Base-by-base conservation (phyloP, 2,888 invertebrate species). In the Morpho achilles region DNA sequence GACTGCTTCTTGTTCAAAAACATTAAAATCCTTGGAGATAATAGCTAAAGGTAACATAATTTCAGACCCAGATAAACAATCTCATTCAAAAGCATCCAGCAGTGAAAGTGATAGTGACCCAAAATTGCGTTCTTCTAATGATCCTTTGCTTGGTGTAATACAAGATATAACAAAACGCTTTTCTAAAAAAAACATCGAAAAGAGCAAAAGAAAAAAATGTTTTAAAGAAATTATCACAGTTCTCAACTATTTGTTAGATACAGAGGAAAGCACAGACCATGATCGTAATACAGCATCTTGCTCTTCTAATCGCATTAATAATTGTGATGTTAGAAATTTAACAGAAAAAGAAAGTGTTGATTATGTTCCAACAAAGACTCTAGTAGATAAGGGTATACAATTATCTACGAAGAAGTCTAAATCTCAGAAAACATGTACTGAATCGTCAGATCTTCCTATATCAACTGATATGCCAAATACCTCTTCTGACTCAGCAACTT, bases 121-220 rank as follows among this genome's bases (percentile, higher is more conserved):
- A 41, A 63, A 66, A 39, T 10, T 39, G 42, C 53, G 58, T 3
- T 42, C 55, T 50, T 51, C 60, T 4, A 68, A 72, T 50, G 84
- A 83, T 65, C 80, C 82, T 10, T 71, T 89, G 60, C 65, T 88
- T 50, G 75, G 80, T 32, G 72, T 84, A 64, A 90, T 90, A 63
- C 76, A 82, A 70, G 82, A 79, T 58, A 87, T 90, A 49, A 90
- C 88, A 16, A 80, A 77, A 61, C 82, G 84, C n/a, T 90, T 86
- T 68, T 76, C 86, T 1, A 90, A 90, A 70, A 76, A 74, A 46
- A 81, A 84, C 45, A 63, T 77, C 32, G 79, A 76, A 48, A 85
- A 79, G 60, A 72, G 63, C 47, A 83, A 80, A 62, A 79, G 79
- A 57, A 88, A 82, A 62, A 88, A 87, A 71, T 85, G 87, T 66